phyloP scores from a whole-genome alignment of 2,797 vertebrate species.

The Arrhamphus sclerolepis region DNA sequence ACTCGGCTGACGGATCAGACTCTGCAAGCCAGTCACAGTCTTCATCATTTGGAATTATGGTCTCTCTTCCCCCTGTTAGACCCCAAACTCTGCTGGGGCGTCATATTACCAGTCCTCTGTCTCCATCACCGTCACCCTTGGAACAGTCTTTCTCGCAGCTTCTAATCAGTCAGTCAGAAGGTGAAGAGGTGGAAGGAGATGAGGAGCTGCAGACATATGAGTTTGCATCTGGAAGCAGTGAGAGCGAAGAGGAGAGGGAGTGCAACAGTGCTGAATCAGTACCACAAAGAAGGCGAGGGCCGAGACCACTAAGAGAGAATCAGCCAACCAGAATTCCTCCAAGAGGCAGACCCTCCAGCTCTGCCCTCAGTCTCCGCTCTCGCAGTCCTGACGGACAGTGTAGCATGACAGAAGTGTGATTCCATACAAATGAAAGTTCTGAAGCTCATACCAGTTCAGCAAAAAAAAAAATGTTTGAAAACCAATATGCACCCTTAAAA shows the following conservation, averaged over 20 bases:
- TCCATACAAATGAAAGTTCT: background rate
- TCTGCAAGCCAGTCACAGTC: constrained; percentile 58
- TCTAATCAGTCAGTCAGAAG: constrained; percentile 82
- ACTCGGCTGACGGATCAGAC: constrained; percentile 90
- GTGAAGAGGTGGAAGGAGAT: constrained; percentile 86
- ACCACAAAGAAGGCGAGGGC: constrained; percentile 41
- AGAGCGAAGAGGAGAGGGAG: constrained; percentile 78
- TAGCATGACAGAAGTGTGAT: constrained; percentile 93
- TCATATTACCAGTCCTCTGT: constrained; percentile 80
- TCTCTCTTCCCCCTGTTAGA: constrained; percentile 79
- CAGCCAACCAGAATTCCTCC: constrained; percentile 83
- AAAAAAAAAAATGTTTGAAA: constrained; percentile 39
- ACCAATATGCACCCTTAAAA: constrained; percentile 32
- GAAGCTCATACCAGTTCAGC: constrained; percentile 34
- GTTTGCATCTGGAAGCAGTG: constrained; percentile 85
- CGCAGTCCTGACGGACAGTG: constrained; percentile 95
- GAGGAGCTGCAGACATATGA: constrained; percentile 83
- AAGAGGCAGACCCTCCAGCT: constrained; percentile 73
- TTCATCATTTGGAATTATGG: constrained; percentile 66
- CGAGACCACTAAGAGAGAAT: constrained; percentile 71
- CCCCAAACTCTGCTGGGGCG: constrained; percentile 84
- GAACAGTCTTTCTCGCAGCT: constrained; percentile 91
- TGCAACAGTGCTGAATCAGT: constrained; percentile 23
- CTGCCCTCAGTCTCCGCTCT: constrained; percentile 80
- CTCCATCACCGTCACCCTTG: constrained; percentile 76